Evolutionary conservation across 1,140 invertebrate genomes (phyloP).

Genomic region (Physella acuta): DNA sequence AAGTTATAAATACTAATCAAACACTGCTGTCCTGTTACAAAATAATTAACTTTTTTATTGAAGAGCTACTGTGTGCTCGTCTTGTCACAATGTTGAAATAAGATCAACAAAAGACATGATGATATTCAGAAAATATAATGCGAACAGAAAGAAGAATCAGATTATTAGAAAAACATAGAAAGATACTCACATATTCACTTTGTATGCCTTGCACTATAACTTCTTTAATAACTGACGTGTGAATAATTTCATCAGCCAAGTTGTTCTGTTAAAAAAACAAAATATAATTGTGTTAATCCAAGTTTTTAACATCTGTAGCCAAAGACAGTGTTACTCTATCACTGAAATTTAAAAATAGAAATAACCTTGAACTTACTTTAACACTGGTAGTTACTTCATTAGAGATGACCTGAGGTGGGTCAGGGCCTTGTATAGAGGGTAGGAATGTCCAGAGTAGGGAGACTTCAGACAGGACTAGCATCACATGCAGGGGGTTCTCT

Average conservation of each 20-base stretch:
- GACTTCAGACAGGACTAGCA: slow-evolving; percentile 72
- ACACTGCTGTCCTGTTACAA: too few relatives aligned
- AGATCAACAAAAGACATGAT: too few relatives aligned
- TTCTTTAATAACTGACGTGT: slow-evolving; percentile 52
- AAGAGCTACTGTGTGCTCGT: too few relatives aligned
- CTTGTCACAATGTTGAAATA: too few relatives aligned
- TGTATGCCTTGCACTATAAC: slow-evolving; percentile 36
- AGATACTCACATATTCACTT: slow-evolving; percentile 42
- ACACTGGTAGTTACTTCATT: slow-evolving; percentile 51
- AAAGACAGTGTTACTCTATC: neutral
- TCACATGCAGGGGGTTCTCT: slow-evolving; percentile 78
- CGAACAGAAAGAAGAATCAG: too few relatives aligned
- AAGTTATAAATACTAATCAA: too few relatives aligned
- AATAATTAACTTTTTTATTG: too few relatives aligned
- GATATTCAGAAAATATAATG: too few relatives aligned
- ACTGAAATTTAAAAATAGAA: neutral
- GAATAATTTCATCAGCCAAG: slow-evolving; percentile 55
- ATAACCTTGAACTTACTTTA: slow-evolving; percentile 39
- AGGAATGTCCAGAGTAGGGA: slow-evolving; percentile 78
- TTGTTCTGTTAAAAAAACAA: slow-evolving; percentile 42
- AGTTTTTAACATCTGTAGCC: neutral
- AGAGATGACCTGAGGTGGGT: slow-evolving; percentile 49
- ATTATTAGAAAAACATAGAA: too few relatives aligned
- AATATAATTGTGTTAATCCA: neutral
- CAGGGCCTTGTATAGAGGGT: slow-evolving; percentile 39